Evolutionary conservation across 2,888 invertebrate genomes (phyloP).

Genomic region (Acanthosoma haemorrhoidale): DNA sequence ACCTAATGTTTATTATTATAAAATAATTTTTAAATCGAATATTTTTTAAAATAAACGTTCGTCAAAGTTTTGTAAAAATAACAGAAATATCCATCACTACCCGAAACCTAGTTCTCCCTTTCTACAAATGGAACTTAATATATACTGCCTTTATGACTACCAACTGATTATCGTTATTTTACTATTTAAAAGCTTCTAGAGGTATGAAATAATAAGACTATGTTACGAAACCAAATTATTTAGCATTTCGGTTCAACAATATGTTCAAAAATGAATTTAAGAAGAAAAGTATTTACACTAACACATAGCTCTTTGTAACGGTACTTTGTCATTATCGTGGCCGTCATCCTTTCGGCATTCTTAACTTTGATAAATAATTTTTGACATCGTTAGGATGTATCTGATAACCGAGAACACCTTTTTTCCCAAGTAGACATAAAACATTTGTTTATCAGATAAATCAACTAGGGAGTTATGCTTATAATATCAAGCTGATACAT

Average conservation of each 20-base stretch:
- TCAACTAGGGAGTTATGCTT: background rate
- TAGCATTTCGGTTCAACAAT: no score
- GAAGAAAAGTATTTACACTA: background rate
- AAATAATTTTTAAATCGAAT: no score
- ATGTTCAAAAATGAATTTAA: background rate
- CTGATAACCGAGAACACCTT: no score
- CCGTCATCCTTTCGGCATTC: conserved; percentile 18
- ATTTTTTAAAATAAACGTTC: background rate
- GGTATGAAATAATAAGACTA: no score
- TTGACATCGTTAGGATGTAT: background rate
- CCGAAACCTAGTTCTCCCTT: background rate
- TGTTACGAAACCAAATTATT: no score
- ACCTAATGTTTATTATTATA: no score
- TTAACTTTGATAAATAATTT: conserved; percentile 6
- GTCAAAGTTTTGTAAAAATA: no score
- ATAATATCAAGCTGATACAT: conserved; percentile 22
- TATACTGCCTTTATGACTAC: background rate
- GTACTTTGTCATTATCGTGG: conserved; percentile 15
- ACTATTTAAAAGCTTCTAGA: background rate
- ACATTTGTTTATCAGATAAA: background rate
- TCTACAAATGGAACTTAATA: background rate
- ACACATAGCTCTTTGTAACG: conserved; percentile 3
- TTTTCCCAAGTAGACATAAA: no score
- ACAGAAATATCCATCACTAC: no score
- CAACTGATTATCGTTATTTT: background rate